These are phyloP conservation scores for Cynoglossus semilaevis DNA, from an alignment of 2,113 vertebrate genomes.

Conservation along the genomic window DNA sequence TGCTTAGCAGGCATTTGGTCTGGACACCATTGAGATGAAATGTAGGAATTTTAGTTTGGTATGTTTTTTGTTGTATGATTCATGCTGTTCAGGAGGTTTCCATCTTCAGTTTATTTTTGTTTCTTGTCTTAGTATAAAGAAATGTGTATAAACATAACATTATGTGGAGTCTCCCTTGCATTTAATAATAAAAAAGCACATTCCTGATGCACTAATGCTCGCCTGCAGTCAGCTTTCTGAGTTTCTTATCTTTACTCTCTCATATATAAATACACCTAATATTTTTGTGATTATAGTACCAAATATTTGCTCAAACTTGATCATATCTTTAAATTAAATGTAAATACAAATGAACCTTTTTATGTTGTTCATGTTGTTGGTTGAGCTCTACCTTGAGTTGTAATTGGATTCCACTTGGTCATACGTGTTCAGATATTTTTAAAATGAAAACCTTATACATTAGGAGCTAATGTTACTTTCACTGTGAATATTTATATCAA, in stretches of 20 bases:
- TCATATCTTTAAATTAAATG: too few relatives aligned
- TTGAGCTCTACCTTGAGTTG: too few relatives aligned
- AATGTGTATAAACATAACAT: conserved; percentile 60
- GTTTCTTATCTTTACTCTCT: conserved; percentile 50
- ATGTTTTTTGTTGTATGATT: conserved; percentile 59
- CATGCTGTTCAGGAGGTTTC: conserved; percentile 68
- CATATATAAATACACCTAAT: conserved; percentile 24
- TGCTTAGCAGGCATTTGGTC: conserved; percentile 41
- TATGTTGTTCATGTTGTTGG: too few relatives aligned
- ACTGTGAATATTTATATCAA: too few relatives aligned
- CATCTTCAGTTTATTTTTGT: conserved; percentile 50
- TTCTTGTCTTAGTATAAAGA: conserved; percentile 80
- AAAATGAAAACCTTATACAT: too few relatives aligned
- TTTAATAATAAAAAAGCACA: conserved; percentile 89
- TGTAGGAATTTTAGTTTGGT: conserved; percentile 57
- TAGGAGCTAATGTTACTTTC: too few relatives aligned
- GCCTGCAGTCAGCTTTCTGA: conserved; percentile 50
- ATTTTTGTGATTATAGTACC: too few relatives aligned
- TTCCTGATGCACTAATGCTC: conserved; percentile 65
- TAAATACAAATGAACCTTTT: too few relatives aligned
- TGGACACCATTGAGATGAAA: conserved; percentile 36
- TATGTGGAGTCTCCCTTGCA: conserved; percentile 77
- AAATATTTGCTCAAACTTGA: too few relatives aligned
- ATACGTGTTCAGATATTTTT: too few relatives aligned
- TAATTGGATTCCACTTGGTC: too few relatives aligned